A percentile compares a stretch with the other conserved stretches of the same genome.
Evolutionary conservation across 2,113 vertebrate genomes (phyloP).

Genomic region (Cariama cristata): DNA sequence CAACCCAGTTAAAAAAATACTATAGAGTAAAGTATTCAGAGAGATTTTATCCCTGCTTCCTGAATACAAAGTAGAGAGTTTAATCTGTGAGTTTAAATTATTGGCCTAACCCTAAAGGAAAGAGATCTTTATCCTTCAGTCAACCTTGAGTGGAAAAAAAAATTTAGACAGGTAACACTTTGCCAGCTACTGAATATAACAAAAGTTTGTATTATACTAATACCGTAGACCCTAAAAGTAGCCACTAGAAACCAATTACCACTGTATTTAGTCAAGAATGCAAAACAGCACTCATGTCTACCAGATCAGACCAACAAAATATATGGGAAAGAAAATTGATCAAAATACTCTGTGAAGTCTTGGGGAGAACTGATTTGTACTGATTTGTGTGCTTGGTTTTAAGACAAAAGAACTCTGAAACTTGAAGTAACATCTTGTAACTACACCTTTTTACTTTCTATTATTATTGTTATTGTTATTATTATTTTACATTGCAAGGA

Average conservation of each 20-base stretch:
- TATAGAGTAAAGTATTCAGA: neutral
- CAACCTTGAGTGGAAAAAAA: neutral
- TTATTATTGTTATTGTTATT: neutral
- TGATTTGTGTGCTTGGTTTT: neutral
- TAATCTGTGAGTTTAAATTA: neutral
- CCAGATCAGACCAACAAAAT: neutral
- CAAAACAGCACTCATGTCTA: neutral
- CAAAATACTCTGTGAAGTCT: neutral
- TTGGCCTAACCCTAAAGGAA: neutral
- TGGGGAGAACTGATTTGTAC: neutral
- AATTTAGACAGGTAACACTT: neutral
- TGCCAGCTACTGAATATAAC: neutral
- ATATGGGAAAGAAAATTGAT: neutral
- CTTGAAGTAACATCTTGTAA: neutral
- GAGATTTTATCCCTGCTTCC: neutral
- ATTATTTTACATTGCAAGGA: neutral
- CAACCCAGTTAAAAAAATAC: neutral
- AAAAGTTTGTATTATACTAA: neutral
- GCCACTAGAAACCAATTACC: neutral
- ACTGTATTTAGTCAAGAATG: neutral
- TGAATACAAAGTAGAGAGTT: neutral
- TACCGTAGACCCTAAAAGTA: neutral
- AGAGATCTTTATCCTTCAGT: neutral
- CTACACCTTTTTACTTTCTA: neutral
- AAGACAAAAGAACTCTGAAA: neutral